phyloP scores from a whole-genome alignment of 2,888 invertebrate genomes.

The Resseliella maxima region DNA sequence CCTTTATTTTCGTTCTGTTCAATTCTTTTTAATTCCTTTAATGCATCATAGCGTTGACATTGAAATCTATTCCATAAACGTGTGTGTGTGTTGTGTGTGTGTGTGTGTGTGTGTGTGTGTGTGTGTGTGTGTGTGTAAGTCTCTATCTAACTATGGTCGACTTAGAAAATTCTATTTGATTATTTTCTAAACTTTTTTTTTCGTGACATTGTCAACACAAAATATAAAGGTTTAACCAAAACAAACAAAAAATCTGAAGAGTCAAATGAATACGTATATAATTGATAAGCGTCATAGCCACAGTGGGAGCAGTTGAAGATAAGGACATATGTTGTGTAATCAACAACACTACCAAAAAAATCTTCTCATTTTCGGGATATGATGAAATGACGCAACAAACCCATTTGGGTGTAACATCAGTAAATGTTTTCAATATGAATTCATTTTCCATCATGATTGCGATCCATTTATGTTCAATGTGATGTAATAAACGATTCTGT shows the following conservation, averaged over 20 bases:
- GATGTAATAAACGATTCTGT: not conserved
- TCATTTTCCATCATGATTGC: not conserved
- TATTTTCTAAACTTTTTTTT: not conserved
- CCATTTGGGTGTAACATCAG: not conserved
- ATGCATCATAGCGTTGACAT: constrained; percentile 53
- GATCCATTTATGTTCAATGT: not conserved
- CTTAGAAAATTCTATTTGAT: not conserved
- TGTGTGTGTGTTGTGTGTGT: not conserved
- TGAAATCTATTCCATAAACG: constrained; percentile 37
- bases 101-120: not conserved
- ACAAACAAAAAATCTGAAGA: not conserved
- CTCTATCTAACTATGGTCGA: too few species aligned
- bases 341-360: not conserved
- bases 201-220: constrained; percentile 35
- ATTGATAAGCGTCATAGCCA: not conserved
- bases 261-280: not conserved
- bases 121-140: not conserved
- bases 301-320: constrained; percentile 19
- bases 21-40: constrained; percentile 37
- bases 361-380: not conserved
- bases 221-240: not conserved
- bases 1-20: constrained; percentile 1
- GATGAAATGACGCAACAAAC: not conserved
- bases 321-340: not conserved
- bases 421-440: not conserved